phyloP scores from a whole-genome alignment of 2,888 invertebrate genomes.

The Dolichopus griseipennis region DNA sequence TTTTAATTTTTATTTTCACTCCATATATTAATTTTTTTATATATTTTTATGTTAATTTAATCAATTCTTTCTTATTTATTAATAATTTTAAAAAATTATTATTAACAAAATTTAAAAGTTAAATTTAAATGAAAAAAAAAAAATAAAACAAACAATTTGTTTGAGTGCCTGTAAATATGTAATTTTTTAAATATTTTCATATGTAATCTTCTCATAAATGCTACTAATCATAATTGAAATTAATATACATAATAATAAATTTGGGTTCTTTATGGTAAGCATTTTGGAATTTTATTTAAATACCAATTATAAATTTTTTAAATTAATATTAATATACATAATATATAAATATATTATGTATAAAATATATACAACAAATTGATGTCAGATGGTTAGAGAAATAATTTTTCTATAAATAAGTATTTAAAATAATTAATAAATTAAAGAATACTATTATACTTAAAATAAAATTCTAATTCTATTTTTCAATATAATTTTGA shows the following conservation, averaged over 20 bases:
- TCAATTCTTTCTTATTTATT: background rate
- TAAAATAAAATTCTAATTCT: too few relatives aligned
- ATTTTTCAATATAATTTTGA: too few relatives aligned
- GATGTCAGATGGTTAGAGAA: too few relatives aligned
- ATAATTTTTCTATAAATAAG: too few relatives aligned
- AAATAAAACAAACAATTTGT: background rate
- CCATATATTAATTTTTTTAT: background rate
- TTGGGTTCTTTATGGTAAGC: background rate
- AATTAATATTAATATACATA: background rate
- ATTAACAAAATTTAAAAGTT: too few relatives aligned
- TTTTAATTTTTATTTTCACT: too few relatives aligned
- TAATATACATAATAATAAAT: background rate
- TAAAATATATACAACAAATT: too few relatives aligned
- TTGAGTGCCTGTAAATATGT: background rate
- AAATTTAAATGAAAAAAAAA: too few relatives aligned
- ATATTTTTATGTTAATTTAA: background rate
- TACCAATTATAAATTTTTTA: background rate
- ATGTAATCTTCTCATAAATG: constrained; percentile 1
- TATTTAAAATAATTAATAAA: too few relatives aligned
- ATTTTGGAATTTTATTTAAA: background rate
- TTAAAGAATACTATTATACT: too few relatives aligned
- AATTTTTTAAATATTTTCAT: constrained; percentile 1
- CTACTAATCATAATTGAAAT: background rate
- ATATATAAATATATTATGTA: background rate
- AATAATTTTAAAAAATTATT: too few relatives aligned